Conservation (phyloP, 1,140 invertebrate genomes). For the Eufriesea mexicana region DNA sequence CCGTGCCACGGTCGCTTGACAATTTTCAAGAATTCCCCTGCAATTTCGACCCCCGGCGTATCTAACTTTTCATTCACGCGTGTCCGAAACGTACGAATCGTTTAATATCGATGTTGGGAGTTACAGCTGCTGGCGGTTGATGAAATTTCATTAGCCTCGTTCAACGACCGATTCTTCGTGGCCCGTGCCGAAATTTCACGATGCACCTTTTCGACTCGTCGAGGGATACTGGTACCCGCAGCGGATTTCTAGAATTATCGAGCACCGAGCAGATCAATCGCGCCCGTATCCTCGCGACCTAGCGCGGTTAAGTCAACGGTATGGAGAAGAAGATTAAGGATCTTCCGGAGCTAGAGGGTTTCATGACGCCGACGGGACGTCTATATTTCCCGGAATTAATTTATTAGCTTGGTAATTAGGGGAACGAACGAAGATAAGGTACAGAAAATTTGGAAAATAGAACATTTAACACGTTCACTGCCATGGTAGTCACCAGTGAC, state of each 20-base stretch:
- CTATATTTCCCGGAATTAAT: too few relatives aligned
- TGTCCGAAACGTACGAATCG: not conserved
- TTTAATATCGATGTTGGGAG: not conserved
- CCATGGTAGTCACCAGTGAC: too few relatives aligned
- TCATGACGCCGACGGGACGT: not conserved
- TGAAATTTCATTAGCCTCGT: slow-evolving; percentile 7
- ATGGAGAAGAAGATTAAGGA: not conserved
- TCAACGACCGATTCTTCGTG: not conserved
- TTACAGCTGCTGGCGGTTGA: not conserved
- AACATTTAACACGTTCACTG: too few relatives aligned
- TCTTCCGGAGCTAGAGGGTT: not conserved
- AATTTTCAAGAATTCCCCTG: not conserved
- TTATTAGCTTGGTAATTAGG: too few relatives aligned
- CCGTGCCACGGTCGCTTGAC: not conserved
- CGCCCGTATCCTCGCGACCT: slow-evolving; percentile 3
- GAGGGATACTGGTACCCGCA: slow-evolving; percentile 43
- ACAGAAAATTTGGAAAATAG: too few relatives aligned
- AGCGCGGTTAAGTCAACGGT: too few relatives aligned
- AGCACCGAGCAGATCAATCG: not conserved
- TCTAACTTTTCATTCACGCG: not conserved
- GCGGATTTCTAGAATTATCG: slow-evolving; percentile 10
- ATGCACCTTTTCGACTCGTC: not conserved
- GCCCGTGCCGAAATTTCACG: not conserved
- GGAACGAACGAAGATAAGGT: too few relatives aligned
- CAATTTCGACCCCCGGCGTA: not conserved